phyloP scores from a whole-genome alignment of 2,113 vertebrate species.

The Dipodomys stephensi region DNA sequence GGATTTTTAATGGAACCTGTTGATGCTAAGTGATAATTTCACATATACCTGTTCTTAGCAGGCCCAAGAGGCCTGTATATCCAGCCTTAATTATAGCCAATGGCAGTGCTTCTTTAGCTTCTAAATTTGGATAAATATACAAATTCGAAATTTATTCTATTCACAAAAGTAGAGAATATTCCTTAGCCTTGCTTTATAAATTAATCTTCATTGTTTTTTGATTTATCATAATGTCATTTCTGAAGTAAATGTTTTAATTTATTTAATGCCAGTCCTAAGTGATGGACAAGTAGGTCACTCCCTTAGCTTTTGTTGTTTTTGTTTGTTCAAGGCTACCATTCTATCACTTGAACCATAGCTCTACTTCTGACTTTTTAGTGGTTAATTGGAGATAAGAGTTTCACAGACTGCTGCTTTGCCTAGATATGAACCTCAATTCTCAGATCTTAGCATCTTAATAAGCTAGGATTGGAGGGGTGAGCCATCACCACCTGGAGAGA shows the following conservation, averaged over 20 bases:
- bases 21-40: constrained; percentile 15
- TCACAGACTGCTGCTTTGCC: too few relatives aligned
- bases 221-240: constrained; percentile 40
- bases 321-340: too few relatives aligned
- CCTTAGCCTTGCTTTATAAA: constrained; percentile 40
- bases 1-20: constrained; percentile 1
- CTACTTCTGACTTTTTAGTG: too few relatives aligned
- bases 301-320: too few relatives aligned
- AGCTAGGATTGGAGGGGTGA: too few relatives aligned
- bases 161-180: constrained; percentile 44
- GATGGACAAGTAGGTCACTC: too few relatives aligned
- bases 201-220: constrained; percentile 56
- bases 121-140: constrained; percentile 49
- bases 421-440: too few relatives aligned
- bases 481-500: not conserved
- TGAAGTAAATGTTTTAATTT: constrained; percentile 67
- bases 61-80: not conserved
- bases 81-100: not conserved
- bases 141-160: constrained; percentile 55
- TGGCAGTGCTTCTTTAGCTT: constrained; percentile 31
- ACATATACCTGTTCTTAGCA: constrained; percentile 31
- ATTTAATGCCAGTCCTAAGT: too few relatives aligned
- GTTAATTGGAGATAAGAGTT: too few relatives aligned
- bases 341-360: too few relatives aligned
- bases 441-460: too few relatives aligned